Conservation (phyloP, 92 coral and sea anemone species). For the Desmophyllum pertusum region DNA sequence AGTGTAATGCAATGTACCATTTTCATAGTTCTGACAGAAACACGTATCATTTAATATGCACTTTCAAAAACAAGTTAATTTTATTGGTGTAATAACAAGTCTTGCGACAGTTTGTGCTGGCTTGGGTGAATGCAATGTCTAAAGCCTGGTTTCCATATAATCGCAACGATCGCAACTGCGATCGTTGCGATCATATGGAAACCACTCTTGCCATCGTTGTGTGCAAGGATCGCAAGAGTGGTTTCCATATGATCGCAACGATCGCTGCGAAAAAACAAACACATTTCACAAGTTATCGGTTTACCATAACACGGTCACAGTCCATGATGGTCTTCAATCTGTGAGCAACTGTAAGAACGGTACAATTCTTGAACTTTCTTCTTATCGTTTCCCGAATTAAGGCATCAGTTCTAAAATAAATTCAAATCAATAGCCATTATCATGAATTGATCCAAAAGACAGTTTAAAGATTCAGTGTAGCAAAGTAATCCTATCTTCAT, state of each 20-base stretch:
- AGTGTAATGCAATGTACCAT: neutral
- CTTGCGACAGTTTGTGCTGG: neutral
- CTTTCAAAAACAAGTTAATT: neutral
- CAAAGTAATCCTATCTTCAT: no score
- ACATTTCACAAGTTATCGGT: neutral
- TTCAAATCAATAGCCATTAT: neutral
- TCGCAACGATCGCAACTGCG: no score
- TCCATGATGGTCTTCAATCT: constrained; percentile 78
- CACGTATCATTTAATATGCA: neutral
- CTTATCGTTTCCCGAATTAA: constrained; percentile 76
- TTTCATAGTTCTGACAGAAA: neutral
- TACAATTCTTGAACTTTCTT: constrained; percentile 71
- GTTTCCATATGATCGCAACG: no score
- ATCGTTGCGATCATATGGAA: no score
- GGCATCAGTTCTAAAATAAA: constrained; percentile 63
- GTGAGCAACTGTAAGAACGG: constrained; percentile 76
- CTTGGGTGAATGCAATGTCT: neutral
- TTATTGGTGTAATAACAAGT: neutral
- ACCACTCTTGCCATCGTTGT: no score
- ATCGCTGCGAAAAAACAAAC: neutral
- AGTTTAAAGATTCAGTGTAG: neutral
- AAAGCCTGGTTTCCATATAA: no score
- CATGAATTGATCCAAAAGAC: neutral
- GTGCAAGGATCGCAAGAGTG: no score
- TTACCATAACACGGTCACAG: constrained; percentile 83